Percentiles rank a stretch among this genome's conserved stretches.
These are phyloP conservation scores for Sialia sialis DNA, from an alignment of 2,113 vertebrate genomes.

Conservation along the genomic window DNA sequence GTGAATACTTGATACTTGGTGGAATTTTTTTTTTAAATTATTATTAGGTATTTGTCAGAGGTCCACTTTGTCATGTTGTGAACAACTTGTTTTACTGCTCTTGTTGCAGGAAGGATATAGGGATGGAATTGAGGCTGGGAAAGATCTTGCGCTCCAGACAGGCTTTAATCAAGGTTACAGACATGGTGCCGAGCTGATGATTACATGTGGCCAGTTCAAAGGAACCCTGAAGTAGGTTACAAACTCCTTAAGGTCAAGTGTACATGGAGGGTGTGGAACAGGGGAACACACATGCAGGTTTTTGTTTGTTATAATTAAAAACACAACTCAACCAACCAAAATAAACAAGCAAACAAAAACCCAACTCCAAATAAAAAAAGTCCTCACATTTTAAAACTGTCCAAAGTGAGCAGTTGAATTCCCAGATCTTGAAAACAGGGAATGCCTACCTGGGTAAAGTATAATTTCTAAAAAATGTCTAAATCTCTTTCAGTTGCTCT, in stretches of 20 bases:
- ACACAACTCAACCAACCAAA: background rate
- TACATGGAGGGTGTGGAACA: background rate
- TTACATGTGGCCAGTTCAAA: conserved; percentile 80
- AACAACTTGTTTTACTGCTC: background rate
- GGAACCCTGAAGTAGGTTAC: conserved; percentile 84
- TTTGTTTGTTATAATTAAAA: background rate
- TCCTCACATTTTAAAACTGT: background rate
- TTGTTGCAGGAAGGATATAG: conserved; percentile 86
- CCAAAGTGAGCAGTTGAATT: background rate
- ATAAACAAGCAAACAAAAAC: too few species aligned
- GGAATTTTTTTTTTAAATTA: background rate
- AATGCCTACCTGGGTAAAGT: background rate
- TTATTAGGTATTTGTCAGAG: background rate
- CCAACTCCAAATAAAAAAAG: background rate
- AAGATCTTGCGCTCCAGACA: conserved; percentile 80
- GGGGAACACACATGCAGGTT: background rate
- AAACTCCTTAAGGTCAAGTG: background rate
- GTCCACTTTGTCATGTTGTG: background rate
- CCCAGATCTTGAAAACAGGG: background rate
- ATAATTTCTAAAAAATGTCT: background rate
- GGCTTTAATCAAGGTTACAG: conserved; percentile 88
- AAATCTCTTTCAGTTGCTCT: background rate
- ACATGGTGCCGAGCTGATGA: conserved; percentile 77
- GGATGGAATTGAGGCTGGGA: conserved; percentile 87
- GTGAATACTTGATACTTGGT: background rate